These are phyloP conservation scores for Nesidiocoris tenuis DNA, from an alignment of 2,888 invertebrate genomes.

Conservation along the genomic window DNA sequence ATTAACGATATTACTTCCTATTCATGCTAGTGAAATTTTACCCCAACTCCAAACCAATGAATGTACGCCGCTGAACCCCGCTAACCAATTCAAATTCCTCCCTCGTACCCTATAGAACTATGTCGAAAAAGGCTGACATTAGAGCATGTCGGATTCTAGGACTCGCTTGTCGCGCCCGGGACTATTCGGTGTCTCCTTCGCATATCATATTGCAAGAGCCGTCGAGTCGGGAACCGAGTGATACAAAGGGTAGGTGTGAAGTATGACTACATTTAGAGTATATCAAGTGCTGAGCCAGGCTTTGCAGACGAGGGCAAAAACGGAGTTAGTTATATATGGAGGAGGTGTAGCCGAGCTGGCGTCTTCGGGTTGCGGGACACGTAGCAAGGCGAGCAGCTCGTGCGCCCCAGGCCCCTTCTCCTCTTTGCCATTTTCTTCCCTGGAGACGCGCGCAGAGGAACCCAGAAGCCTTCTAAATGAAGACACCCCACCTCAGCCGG, in stretches of 20 bases:
- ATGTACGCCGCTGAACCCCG: no score
- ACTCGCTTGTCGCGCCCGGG: background rate
- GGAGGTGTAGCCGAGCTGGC: slow-evolving; percentile 13
- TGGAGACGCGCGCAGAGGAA: background rate
- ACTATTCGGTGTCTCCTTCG: slow-evolving; percentile 8
- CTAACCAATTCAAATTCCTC: no score
- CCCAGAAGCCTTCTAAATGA: slow-evolving; percentile 20
- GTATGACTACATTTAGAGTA: slow-evolving; percentile 36
- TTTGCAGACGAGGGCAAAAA: slow-evolving; percentile 4
- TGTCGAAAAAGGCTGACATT: slow-evolving; percentile 11
- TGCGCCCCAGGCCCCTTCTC: background rate
- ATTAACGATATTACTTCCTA: no score
- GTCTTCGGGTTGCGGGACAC: slow-evolving; percentile 38
- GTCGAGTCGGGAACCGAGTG: slow-evolving; percentile 12
- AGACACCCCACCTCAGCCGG: slow-evolving; percentile 4
- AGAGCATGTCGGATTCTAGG: slow-evolving; percentile 13
- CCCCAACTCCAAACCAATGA: no score
- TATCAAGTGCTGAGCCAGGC: background rate
- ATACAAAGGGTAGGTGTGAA: slow-evolving; percentile 3
- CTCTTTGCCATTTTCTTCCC: background rate
- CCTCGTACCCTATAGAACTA: no score
- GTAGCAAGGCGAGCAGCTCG: slow-evolving; percentile 11
- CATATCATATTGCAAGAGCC: slow-evolving; percentile 12
- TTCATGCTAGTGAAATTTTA: no score
- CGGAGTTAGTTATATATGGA: slow-evolving; percentile 37